Base-by-base conservation (phyloP, 1,140 invertebrate species). In the Drosophila virilis region DNA sequence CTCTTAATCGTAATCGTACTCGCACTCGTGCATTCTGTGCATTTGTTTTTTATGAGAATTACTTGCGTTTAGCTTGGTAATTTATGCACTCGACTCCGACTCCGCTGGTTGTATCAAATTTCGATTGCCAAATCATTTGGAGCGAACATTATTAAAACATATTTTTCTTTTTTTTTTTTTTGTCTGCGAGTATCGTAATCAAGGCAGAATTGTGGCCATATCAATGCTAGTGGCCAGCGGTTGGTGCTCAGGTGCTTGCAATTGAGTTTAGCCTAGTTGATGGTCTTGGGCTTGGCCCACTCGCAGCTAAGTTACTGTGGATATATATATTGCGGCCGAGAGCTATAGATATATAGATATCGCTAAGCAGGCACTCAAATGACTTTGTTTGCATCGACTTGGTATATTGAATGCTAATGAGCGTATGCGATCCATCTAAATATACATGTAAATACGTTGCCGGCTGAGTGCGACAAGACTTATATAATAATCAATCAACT, bases 61-160 rank as follows among this genome's bases (percentile, higher is more conserved):
- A 74, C 58, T 69, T 73, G 70, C 70, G 70, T 74, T 74, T 62
- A 62, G 72, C 45, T 73, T 62, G 58, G 65, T 73, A 67, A 77
- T 73, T 73, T 77, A 67, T 77, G 59, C 78, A 74, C 65, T 81
- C 46, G 59, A 38, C 66, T 61, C 38, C 48, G 59, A 43, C 66
- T 66, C 33, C 33, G 17, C 35, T 48, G 15, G 38, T 75, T 61
- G 73, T 78, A 66, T 78, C 67, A 72, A 59, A 64, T 85, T 86
- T 68, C 59, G 78, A 86, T 86, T 85, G 75, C 82, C 66, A 78
- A 85, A 85, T 81, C 59, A 54, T 57, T 33, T 51, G 72, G 74
- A 71, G 54, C 66, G 72, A 64, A 66, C 73, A 66, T 74, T 81
- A 85, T 86, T 75, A 77, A 73, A 74, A 72, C 70, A 81, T 77